Evolutionary conservation across 2,113 vertebrate species (phyloP), one percentile per base, ranked within the genome.

Genomic region (Lophotis ruficrista): DNA sequence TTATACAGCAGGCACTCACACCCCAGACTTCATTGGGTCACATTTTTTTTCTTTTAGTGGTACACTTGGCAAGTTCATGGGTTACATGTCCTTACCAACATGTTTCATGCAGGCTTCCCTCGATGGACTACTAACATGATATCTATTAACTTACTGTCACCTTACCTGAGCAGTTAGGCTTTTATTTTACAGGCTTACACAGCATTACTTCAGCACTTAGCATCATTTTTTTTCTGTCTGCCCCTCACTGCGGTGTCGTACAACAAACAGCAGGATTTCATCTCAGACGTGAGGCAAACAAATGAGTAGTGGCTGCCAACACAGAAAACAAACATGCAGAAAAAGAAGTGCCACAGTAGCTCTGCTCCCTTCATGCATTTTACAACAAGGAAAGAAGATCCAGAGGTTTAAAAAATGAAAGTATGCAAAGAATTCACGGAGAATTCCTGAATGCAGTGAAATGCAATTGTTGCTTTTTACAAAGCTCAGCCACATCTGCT

Each of bases 51-150:
- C 30, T 70, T 22, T 47, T 14, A 56, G 10, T 11, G 6, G 4
- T 57, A 10, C 14, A 35, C 50, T 56, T 35, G 20, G 25, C n/a
- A 89, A 91, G 48, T 25, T 87, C 33, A 51, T 3, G 7, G 33
- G 20, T 56, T 65, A 21, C 11, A 4, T 6, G 19, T 25, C 37
- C 41, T 78, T 83, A 66, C 15, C 15, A 58, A 28, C 20, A 9
- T 0, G 1, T 66, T 82, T 66, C 47, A 27, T 5, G 9, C 60
- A 84, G 41, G 28, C 20, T 82, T 83, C 37, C 60, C 73, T 65
- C 9, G 0, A 16, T 9, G 14, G 19, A 56, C 25, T 37, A 51
- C 28, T 51, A 11, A 37, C 0, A 0, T 14, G 4, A 7, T 41
- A 48, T 31, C 69, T 53, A 56, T 73, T 70, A 75, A 48, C 14